Percentiles rank a stretch among this genome's conserved stretches.
phyloP scores from a whole-genome alignment of 2,797 vertebrate genomes.

The Falco novaeseelandiae region DNA sequence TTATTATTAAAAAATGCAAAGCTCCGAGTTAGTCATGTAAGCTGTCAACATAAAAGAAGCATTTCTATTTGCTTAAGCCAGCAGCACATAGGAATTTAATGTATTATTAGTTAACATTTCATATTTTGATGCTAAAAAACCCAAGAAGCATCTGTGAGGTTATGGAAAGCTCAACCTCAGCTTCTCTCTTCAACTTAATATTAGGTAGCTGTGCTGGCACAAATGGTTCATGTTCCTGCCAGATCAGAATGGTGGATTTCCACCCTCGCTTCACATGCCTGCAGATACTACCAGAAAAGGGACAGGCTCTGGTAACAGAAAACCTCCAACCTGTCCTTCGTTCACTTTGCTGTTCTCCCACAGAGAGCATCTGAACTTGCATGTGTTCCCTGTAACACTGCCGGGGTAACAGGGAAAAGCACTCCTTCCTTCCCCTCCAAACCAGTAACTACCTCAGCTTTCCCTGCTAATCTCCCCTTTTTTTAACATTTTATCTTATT shows the following conservation, averaged over 20 bases:
- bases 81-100: neutral
- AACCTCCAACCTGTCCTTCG: neutral
- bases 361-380: neutral
- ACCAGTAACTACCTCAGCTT: neutral
- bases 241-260: neutral
- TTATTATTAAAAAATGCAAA: conserved; percentile 18
- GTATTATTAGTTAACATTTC: neutral
- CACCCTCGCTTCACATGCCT: neutral
- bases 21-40: neutral
- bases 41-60: neutral
- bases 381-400: neutral
- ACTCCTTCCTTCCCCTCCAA: neutral
- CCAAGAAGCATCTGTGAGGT: neutral
- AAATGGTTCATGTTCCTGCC: neutral
- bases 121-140: neutral
- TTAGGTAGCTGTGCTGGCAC: neutral
- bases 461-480: neutral
- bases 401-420: neutral
- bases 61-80: neutral
- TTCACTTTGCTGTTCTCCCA: neutral
- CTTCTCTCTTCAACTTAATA: neutral
- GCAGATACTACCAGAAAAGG: neutral
- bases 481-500: neutral
- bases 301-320: neutral
- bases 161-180: neutral